Percentiles rank a stretch among this genome's conserved stretches.
phyloP scores from a whole-genome alignment of 1,140 invertebrate genomes.

The Zophobas atratus region DNA sequence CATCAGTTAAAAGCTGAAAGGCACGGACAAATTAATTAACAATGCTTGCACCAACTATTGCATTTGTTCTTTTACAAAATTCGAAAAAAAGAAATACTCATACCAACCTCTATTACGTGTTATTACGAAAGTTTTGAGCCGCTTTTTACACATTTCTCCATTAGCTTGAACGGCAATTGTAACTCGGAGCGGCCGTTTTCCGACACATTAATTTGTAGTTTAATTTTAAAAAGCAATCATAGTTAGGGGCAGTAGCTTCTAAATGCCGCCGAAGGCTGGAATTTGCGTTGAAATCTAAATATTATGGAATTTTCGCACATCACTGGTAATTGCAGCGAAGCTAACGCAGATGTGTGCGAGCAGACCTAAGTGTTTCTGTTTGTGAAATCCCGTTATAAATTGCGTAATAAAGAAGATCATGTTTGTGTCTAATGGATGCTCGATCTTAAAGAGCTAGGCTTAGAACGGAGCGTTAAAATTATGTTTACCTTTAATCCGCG shows the following conservation, averaged over 20 bases:
- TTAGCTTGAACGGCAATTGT: background rate
- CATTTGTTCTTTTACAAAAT: too few species aligned
- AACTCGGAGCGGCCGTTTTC: background rate
- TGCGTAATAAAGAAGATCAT: background rate
- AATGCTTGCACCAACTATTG: too few species aligned
- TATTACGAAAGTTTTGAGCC: background rate
- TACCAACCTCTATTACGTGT: background rate
- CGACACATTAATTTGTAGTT: background rate
- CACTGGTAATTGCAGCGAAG: background rate
- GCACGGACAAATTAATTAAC: too few species aligned
- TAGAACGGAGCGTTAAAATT: too few species aligned
- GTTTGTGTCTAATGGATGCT: background rate
- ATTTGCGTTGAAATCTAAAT: background rate
- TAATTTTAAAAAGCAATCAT: background rate
- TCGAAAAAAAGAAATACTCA: too few species aligned
- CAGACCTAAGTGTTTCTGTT: background rate
- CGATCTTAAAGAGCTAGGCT: background rate
- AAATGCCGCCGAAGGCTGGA: background rate
- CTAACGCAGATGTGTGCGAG: background rate
- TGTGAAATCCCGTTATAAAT: background rate
- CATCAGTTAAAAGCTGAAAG: too few species aligned
- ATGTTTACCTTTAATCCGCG: too few species aligned
- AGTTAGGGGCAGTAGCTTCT: background rate
- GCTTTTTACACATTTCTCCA: background rate
- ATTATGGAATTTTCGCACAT: background rate